A percentile compares a stretch with the other conserved stretches of the same genome.
These are phyloP conservation scores for Hypena proboscidalis DNA, from an alignment of 2,888 invertebrate species.

Conservation along the genomic window DNA sequence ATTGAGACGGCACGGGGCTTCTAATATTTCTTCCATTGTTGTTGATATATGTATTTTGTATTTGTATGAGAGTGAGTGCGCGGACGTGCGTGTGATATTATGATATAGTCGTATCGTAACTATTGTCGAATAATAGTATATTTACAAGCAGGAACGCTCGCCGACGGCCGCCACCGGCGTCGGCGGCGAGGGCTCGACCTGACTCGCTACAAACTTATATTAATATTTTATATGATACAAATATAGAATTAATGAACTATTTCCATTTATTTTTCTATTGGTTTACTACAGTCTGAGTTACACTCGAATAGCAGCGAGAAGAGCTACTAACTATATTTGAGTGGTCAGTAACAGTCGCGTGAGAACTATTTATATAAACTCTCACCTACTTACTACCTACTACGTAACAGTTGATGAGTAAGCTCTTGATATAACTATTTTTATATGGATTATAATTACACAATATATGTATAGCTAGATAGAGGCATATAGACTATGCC, in stretches of 20 bases:
- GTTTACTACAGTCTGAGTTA: constrained; percentile 53
- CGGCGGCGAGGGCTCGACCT: neutral
- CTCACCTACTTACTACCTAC: constrained; percentile 31
- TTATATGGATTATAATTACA: constrained; percentile 58
- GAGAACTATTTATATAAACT: constrained; percentile 43
- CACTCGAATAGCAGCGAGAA: constrained; percentile 33
- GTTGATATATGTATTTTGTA: constrained; percentile 58
- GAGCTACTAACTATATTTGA: constrained; percentile 23
- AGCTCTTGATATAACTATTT: constrained; percentile 57
- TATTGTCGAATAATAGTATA: constrained; percentile 49
- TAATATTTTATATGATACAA: constrained; percentile 36
- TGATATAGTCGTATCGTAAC: constrained; percentile 39
- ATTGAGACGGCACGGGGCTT: constrained; percentile 67
- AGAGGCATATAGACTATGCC: constrained; percentile 33
- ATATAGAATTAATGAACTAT: constrained; percentile 25
- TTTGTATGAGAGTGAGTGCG: constrained; percentile 54
- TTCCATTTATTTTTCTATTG: constrained; percentile 73
- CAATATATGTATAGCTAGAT: constrained; percentile 32
- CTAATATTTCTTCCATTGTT: constrained; percentile 79
- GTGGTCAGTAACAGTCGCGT: constrained; percentile 45
- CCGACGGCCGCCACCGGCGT: constrained; percentile 18
- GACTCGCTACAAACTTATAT: constrained; percentile 7
- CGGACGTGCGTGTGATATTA: constrained; percentile 58
- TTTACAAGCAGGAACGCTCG: constrained; percentile 50
- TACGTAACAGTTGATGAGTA: constrained; percentile 40